A percentile compares a stretch with the other conserved stretches of the same genome.
Evolutionary conservation across 2,888 invertebrate species (phyloP).

Genomic region (Xanthorhoe designata): DNA sequence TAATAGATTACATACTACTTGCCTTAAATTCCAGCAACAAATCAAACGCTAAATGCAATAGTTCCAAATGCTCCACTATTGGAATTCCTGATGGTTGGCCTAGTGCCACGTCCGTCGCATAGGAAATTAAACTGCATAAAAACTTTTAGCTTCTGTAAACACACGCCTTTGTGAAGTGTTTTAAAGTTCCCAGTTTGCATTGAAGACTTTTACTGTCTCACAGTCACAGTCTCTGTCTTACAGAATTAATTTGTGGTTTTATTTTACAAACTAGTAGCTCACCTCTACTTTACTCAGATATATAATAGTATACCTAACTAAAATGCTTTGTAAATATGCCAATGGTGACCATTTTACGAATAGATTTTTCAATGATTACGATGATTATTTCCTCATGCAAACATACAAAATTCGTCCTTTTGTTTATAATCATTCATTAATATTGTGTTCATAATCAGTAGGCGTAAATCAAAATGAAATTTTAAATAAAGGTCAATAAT

Average conservation of each 20-base stretch:
- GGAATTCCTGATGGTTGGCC: constrained; percentile 27
- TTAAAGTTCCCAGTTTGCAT: background rate
- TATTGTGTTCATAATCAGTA: too few species aligned
- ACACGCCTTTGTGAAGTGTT: background rate
- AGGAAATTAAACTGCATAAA: constrained; percentile 25
- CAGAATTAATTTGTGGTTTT: background rate
- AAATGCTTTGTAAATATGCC: too few species aligned
- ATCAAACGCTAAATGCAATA: constrained; percentile 59
- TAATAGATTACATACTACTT: background rate
- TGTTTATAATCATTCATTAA: too few species aligned
- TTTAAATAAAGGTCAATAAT: too few species aligned
- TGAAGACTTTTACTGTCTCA: background rate
- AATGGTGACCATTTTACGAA: too few species aligned
- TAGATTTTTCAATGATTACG: too few species aligned
- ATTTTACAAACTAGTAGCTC: too few species aligned
- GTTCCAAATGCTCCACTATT: constrained; percentile 46
- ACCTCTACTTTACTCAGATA: too few species aligned
- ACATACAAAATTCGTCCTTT: too few species aligned
- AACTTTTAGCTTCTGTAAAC: constrained; percentile 2
- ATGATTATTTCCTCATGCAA: too few species aligned
- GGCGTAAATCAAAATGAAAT: too few species aligned
- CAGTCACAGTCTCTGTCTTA: background rate
- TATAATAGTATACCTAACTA: too few species aligned
- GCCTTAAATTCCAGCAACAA: constrained; percentile 29
- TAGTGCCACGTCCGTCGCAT: constrained; percentile 29